Evolutionary conservation across 1,140 invertebrate genomes (phyloP).

Genomic region (Hesperophylax magnus): DNA sequence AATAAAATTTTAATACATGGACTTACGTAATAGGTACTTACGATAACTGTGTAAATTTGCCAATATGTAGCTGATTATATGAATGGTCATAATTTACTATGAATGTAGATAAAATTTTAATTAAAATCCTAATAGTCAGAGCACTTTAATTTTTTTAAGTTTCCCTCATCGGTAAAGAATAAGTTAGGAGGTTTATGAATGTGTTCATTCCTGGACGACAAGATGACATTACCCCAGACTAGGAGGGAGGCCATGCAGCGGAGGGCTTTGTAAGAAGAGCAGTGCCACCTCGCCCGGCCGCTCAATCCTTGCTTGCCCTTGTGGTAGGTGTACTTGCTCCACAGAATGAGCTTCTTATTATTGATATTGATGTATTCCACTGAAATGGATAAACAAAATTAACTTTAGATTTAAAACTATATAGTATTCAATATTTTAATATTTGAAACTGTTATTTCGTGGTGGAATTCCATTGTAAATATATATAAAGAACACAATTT

Average conservation of each 20-base stretch:
- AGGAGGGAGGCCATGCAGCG: constrained; percentile 20
- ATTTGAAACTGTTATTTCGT: too few species aligned
- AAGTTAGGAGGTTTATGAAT: constrained; percentile 23
- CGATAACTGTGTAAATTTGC: too few species aligned
- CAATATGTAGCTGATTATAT: too few species aligned
- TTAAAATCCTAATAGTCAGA: too few species aligned
- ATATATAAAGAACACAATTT: too few species aligned
- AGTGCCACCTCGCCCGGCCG: constrained; percentile 25
- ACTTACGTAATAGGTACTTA: too few species aligned
- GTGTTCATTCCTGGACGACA: neutral
- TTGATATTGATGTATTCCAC: neutral
- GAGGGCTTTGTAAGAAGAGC: constrained; percentile 3
- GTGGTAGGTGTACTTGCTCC: constrained; percentile 9
- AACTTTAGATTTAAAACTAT: neutral
- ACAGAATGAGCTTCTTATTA: neutral
- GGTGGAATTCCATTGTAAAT: too few species aligned
- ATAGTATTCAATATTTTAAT: too few species aligned
- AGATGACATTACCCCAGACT: neutral
- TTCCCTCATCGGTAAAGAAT: neutral
- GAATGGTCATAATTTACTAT: too few species aligned
- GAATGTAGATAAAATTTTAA: too few species aligned
- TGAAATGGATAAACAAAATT: constrained; percentile 3
- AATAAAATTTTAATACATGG: too few species aligned
- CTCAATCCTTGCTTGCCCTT: neutral
- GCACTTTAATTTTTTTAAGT: too few species aligned